phyloP scores from a whole-genome alignment of 2,113 vertebrate species.

The Nerophis ophidion region DNA sequence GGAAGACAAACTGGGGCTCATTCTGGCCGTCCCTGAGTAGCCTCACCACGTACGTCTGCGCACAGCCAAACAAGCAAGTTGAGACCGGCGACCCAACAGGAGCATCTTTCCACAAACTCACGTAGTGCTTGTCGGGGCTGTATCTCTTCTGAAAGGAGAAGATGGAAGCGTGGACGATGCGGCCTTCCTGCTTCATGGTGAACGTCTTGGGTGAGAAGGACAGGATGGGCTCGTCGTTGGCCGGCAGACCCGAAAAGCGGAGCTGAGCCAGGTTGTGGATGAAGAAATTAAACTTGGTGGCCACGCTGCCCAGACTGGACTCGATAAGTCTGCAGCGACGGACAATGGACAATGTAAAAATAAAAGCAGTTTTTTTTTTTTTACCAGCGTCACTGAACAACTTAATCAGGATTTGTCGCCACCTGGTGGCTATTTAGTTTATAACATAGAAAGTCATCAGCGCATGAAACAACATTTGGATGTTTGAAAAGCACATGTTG shows the following conservation, averaged over 20 bases:
- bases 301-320: constrained; percentile 93
- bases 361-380: no score
- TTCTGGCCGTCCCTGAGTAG: constrained; percentile 85
- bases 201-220: constrained; percentile 93
- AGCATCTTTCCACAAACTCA: constrained; percentile 58
- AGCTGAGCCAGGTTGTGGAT: constrained; percentile 97
- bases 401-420: neutral
- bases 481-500: neutral
- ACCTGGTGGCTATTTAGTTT: constrained; percentile 29
- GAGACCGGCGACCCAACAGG: neutral
- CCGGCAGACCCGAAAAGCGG: constrained; percentile 89
- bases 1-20: constrained; percentile 90
- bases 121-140: constrained; percentile 98
- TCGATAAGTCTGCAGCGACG: constrained; percentile 81
- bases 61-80: constrained; percentile 4
- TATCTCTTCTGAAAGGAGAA: constrained; percentile 98
- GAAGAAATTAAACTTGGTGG: constrained; percentile 99
- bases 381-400: neutral
- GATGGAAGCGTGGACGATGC: constrained; percentile 85
- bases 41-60: constrained; percentile 89
- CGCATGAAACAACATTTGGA: no score
- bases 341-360: neutral
- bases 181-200: constrained; percentile 89
- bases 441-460: no score
- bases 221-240: constrained; percentile 92